These are phyloP conservation scores for Lasioglossum leucozonium DNA, from an alignment of 2,888 invertebrate species.

Conservation along the genomic window DNA sequence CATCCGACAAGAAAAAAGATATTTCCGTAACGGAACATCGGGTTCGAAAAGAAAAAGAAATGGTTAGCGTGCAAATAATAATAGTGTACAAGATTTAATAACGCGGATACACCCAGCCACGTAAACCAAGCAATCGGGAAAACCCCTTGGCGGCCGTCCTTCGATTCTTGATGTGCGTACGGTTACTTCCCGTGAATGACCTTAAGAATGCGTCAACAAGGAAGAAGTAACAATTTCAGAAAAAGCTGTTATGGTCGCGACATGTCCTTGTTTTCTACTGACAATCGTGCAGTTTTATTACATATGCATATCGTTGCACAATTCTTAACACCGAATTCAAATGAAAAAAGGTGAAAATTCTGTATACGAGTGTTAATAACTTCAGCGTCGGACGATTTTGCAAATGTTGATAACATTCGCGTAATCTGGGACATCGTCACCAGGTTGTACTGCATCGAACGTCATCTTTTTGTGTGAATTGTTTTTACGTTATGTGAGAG, in stretches of 20 bases:
- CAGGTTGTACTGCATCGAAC: no score
- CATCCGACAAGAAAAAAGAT: neutral
- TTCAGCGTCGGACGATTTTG: neutral
- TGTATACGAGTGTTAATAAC: neutral
- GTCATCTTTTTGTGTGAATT: neutral
- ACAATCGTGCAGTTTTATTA: neutral
- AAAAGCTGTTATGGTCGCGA: neutral
- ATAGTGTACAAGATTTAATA: neutral
- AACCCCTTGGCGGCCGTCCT: slow-evolving; percentile 15
- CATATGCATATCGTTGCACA: neutral
- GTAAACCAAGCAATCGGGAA: slow-evolving; percentile 17
- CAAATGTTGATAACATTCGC: neutral
- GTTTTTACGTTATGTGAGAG: no score
- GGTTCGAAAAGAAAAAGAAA: neutral
- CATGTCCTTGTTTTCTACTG: neutral
- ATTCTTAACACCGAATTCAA: neutral
- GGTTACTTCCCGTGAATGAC: slow-evolving; percentile 25
- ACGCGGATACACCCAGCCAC: neutral
- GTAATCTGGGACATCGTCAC: no score
- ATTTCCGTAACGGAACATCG: neutral
- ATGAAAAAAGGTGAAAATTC: neutral
- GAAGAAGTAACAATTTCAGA: neutral
- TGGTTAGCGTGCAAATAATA: neutral
- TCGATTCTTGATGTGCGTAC: slow-evolving; percentile 6
- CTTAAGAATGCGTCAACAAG: neutral